These are phyloP conservation scores for Mythimna albipuncta DNA, from an alignment of 2,888 invertebrate genomes.

Conservation along the genomic window DNA sequence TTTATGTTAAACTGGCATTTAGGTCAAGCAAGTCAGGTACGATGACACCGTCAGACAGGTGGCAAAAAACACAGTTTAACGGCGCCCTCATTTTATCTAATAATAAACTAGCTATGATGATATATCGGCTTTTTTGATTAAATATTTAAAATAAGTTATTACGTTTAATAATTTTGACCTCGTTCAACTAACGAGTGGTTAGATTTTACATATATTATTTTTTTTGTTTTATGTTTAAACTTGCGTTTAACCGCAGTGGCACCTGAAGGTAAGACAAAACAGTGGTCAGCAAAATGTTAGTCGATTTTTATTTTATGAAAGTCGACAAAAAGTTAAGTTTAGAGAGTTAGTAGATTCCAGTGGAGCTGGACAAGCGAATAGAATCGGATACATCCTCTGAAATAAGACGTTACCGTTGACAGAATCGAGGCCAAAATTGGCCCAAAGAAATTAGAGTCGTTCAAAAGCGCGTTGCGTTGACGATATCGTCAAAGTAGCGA, in stretches of 20 bases:
- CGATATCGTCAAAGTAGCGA: not conserved
- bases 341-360: not conserved
- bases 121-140: slow-evolving; percentile 18
- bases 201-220: not conserved
- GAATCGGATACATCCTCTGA: not conserved
- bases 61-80: slow-evolving; percentile 69
- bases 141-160: slow-evolving; percentile 7
- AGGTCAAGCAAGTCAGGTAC: slow-evolving; percentile 74
- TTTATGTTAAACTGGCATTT: slow-evolving; percentile 70
- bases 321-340: not conserved
- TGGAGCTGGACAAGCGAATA: not conserved
- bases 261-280: slow-evolving; percentile 4
- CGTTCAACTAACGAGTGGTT: slow-evolving; percentile 4
- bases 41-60: slow-evolving; percentile 72
- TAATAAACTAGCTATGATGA: slow-evolving; percentile 49
- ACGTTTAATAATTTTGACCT: slow-evolving; percentile 3
- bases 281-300: not conserved
- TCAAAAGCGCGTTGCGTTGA: not conserved
- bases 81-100: slow-evolving; percentile 54
- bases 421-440: not conserved
- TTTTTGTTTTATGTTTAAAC: not conserved
- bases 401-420: too few relatives aligned
- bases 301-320: not conserved
- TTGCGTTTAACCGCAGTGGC: slow-evolving; percentile 7
- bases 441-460: not conserved